Evolutionary conservation across 2,888 invertebrate species (phyloP).

Genomic region (Epistrophella euchroma): DNA sequence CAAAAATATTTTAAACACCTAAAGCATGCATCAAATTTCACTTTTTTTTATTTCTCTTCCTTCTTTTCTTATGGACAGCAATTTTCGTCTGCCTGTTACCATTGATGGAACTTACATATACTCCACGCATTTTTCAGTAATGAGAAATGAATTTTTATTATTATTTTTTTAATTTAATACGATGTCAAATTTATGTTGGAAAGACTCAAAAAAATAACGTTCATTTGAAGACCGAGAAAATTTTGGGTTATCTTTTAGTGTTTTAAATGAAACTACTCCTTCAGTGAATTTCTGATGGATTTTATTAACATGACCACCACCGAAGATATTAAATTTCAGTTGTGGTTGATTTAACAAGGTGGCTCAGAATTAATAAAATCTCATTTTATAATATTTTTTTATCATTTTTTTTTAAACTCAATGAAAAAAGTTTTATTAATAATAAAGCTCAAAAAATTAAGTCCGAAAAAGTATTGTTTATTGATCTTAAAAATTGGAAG

Average conservation of each 20-base stretch:
- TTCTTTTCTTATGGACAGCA: neutral
- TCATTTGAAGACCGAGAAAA: conserved; percentile 41
- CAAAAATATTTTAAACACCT: neutral
- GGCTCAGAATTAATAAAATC: neutral
- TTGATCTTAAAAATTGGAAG: neutral
- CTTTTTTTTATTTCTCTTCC: conserved; percentile 38
- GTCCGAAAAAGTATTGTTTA: neutral
- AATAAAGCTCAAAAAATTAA: neutral
- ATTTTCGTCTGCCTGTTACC: conserved; percentile 1
- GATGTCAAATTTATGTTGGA: conserved; percentile 71
- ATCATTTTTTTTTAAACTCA: neutral
- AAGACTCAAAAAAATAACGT: conserved; percentile 46
- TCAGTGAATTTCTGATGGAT: conserved; percentile 39
- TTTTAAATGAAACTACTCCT: conserved; percentile 18
- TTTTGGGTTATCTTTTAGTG: conserved; percentile 39
- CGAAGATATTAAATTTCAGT: conserved; percentile 68
- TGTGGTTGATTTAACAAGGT: conserved; percentile 33
- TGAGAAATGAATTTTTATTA: conserved; percentile 32
- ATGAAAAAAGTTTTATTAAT: no score
- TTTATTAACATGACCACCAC: conserved; percentile 57
- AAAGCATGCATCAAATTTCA: conserved; percentile 68
- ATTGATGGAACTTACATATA: conserved; percentile 35
- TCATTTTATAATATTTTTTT: neutral
- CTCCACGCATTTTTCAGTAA: conserved; percentile 15
- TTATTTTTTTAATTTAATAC: conserved; percentile 61